Base-by-base conservation (phyloP, 1,140 invertebrate genomes). In the Drosophila grimshawi region DNA sequence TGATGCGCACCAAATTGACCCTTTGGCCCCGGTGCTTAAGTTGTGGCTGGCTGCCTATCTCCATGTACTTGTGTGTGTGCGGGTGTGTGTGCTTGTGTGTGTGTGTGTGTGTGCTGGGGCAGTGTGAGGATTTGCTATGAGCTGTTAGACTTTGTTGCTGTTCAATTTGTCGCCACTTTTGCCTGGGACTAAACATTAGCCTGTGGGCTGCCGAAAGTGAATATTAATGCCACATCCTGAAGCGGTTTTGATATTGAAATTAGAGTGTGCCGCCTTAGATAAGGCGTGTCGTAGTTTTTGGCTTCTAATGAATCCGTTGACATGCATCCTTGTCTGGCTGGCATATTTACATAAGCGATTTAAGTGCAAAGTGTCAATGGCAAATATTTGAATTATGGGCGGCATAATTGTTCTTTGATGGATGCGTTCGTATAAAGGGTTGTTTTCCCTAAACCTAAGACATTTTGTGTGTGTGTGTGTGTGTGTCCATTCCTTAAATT, bases 311-410 rank as follows among this genome's bases (percentile, higher is more conserved):
- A 86, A 82, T 19, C 19, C 19, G 19, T 19, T 19, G 19, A 19
- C 19, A 19, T 19, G 19, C 19, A 80, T 80, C 83, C 71, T 88
- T 88, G 68, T 49, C 49, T 52, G 41, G 27, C 33, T 35, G 33
- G 51, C 66, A 80, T 82, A 86, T 88, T 86, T 88, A 53, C 82
- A 86, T 86, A 88, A 86, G 67, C 80, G 78, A 69, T 80, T 63
- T 64, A 43, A 29, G 63, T 11, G 48, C 48, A 39, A 59, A 67
- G 73, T 66, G 61, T 62, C 63, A 73, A 71, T 72, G 77, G 37
- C 55, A 86, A 86, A 86, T 86, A 82, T 86, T 83, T 83, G 72
- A 76, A 65, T 45, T 71, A 56, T 64, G 70, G 66, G 45, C 32
- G 49, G 52, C 39, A 68, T 86, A 88, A 86, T 86, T 76, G 71